phyloP scores from a whole-genome alignment of 92 coral and sea anemone species.

The Chrysogorgia sp. region DNA sequence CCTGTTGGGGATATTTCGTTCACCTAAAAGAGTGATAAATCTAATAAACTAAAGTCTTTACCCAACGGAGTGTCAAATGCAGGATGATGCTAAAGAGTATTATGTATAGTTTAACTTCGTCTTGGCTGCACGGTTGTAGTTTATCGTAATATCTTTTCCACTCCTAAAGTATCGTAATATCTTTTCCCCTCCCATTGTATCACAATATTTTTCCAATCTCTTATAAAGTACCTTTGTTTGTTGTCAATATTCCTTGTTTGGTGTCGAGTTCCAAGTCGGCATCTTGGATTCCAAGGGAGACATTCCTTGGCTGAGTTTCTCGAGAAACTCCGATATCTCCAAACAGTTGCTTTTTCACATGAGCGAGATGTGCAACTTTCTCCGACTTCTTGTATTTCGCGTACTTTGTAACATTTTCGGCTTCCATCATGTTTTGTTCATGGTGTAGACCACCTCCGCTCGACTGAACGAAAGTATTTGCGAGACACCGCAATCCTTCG shows the following conservation, averaged over 20 bases:
- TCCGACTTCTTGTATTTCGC: neutral
- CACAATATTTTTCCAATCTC: too few species aligned
- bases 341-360: slow-evolving; percentile 8
- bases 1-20: too few species aligned
- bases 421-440: neutral
- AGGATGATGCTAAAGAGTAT: too few species aligned
- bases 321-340: neutral
- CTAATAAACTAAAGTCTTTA: too few species aligned
- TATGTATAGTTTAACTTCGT: too few species aligned
- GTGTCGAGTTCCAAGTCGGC: neutral
- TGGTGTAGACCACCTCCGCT: neutral
- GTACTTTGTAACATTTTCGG: neutral
- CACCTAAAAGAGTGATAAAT: too few species aligned
- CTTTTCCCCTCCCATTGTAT: too few species aligned
- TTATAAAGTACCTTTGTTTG: neutral
- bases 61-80: too few species aligned
- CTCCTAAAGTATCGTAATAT: too few species aligned
- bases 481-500: neutral
- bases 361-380: neutral
- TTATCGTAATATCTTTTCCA: too few species aligned
- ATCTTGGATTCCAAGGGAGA: neutral
- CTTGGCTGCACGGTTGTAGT: too few species aligned
- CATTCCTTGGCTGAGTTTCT: neutral
- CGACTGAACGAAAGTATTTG: neutral
- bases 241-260: neutral